Evolutionary conservation across 2,888 invertebrate genomes (phyloP), one percentile per base, ranked within the genome.

Genomic region (Dorcus hopei): DNA sequence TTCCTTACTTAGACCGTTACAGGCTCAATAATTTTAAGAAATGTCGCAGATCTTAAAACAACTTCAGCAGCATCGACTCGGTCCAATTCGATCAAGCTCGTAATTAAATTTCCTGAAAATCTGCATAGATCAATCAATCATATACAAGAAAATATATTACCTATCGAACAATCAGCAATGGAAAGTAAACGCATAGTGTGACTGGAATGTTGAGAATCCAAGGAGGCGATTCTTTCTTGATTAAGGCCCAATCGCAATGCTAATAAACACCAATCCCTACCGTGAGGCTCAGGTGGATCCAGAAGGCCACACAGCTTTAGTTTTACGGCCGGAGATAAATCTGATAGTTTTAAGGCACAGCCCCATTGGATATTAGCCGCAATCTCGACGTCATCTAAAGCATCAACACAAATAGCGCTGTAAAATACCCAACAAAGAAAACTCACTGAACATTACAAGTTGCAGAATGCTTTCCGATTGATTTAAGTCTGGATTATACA

Each of bases 251-350:
- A 79, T 63, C 86, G 82, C 52, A 87, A 83, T 9, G 91, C 90
- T 58, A 91, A 77, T 70, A 89, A 82, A 71, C 90, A 85, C 91
- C 91, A 91, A 73, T 91, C 90, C 69, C 87, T 84, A 16, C 89
- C 89, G 58, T 86, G 81, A 9, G 85, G 84, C 74, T 88, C 88
- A 0, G 89, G 88, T 14, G 88, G 88, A 77, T 91, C 90, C 56
- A 91, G 77, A 67, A 88, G 77, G 61, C 84, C 81, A 65, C 89
- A 87, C 55, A 91, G 74, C 72, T 85, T 81, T 65, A 84, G 79
- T 61, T 86, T 81, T 16, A 85, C 80, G 42, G 84, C 81, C 11
- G 85, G 79, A 41, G 85, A 81, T 38, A 90, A 78, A 56, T 85
- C 80, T 41, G 84, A 81, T 7, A 87, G 81, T 58, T 82, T 82